These are phyloP conservation scores for Xestia ashworthii DNA, from an alignment of 2,888 invertebrate genomes.

Conservation along the genomic window DNA sequence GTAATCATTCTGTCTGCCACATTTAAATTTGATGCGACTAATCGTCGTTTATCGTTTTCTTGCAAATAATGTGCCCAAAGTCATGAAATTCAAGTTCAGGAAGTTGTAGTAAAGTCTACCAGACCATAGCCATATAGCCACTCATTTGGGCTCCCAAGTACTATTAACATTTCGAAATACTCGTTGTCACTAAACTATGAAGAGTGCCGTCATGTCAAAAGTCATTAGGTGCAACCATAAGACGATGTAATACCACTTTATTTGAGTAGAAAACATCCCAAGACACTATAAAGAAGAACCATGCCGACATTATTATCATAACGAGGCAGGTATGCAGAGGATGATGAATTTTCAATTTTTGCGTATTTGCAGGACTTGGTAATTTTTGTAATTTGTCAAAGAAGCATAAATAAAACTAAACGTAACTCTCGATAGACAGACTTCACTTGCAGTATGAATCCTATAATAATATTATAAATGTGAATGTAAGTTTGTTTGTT, in stretches of 20 bases:
- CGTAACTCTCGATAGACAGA: conserved; percentile 1
- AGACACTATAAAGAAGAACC: background rate
- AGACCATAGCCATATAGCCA: too few relatives aligned
- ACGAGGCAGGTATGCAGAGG: background rate
- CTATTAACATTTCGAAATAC: background rate
- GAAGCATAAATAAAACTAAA: background rate
- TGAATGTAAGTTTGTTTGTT: too few relatives aligned
- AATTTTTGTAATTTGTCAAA: too few relatives aligned
- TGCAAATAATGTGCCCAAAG: conserved; percentile 5
- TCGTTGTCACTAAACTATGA: background rate
- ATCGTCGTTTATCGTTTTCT: background rate
- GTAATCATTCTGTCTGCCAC: conserved; percentile 2
- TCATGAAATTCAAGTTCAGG: background rate
- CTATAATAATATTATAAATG: too few relatives aligned
- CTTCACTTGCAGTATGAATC: background rate
- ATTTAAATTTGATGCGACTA: background rate
- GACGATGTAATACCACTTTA: background rate
- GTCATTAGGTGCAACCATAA: too few relatives aligned
- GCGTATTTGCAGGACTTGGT: background rate
- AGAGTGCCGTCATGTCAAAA: background rate
- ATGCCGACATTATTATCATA: background rate
- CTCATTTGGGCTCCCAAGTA: background rate
- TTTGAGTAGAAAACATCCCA: background rate
- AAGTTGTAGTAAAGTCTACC: background rate
- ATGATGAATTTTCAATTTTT: conserved; percentile 8